phyloP scores from a whole-genome alignment of 2,888 invertebrate species.

The Rotaria socialis region DNA sequence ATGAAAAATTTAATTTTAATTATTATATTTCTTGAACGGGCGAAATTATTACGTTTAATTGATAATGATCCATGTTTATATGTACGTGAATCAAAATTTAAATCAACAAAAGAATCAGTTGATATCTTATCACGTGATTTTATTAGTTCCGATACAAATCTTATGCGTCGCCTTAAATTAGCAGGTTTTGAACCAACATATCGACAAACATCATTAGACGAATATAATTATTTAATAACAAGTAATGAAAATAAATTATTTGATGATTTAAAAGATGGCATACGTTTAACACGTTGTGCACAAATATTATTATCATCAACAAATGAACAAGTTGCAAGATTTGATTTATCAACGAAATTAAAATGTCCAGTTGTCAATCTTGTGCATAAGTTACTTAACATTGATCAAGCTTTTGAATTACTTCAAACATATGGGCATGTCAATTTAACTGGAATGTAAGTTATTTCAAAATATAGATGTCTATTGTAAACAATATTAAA shows the following conservation, averaged over 20 bases:
- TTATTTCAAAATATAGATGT: neutral
- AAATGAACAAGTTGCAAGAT: neutral
- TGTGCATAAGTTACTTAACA: conserved; percentile 34
- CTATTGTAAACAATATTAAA: too few relatives aligned
- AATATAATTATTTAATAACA: conserved; percentile 77
- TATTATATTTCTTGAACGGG: conserved; percentile 73
- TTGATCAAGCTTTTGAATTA: conserved; percentile 36
- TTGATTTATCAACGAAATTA: conserved; percentile 17
- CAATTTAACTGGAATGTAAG: conserved; percentile 30
- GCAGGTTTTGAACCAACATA: conserved; percentile 68
- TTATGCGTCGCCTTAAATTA: conserved; percentile 27
- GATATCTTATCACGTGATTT: conserved; percentile 30
- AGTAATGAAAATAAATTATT: conserved; percentile 61
- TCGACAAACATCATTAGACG: conserved; percentile 76
- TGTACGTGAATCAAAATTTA: conserved; percentile 59
- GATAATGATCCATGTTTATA: conserved; percentile 85
- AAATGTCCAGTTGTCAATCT: conserved; percentile 34
- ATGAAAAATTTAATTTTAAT: conserved; percentile 33
- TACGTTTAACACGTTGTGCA: conserved; percentile 67
- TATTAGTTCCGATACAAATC: conserved; percentile 27
- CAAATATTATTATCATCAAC: conserved; percentile 47
- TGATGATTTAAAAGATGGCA: conserved; percentile 78
- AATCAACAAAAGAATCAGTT: conserved; percentile 49
- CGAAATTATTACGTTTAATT: conserved; percentile 74
- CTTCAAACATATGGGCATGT: conserved; percentile 35